Conservation (phyloP, 2,113 vertebrate genomes). For the Cephalopholis sonnerati region DNA sequence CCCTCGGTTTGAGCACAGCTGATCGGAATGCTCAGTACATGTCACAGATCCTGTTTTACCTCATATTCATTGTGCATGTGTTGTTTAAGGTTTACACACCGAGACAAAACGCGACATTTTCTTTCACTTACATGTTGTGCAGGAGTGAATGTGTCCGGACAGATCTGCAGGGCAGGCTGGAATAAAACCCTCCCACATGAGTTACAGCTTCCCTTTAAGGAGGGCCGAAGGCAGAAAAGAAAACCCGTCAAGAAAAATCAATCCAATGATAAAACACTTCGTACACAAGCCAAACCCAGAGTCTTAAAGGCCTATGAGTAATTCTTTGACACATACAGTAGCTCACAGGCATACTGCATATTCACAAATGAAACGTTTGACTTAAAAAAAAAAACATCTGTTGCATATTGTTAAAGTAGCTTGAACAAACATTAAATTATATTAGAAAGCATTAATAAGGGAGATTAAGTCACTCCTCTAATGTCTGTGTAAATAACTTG, state of each 20-base stretch:
- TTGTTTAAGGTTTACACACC: neutral
- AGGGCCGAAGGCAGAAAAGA: neutral
- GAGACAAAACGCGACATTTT: neutral
- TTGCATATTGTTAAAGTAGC: neutral
- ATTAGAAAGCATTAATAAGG: neutral
- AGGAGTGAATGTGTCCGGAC: neutral
- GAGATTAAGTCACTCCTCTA: neutral
- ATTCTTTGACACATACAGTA: no score
- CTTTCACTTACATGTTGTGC: constrained; percentile 49
- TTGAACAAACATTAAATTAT: neutral
- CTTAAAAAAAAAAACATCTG: neutral
- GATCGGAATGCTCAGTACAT: neutral
- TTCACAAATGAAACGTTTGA: neutral
- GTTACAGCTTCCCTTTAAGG: neutral
- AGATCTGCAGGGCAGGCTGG: neutral
- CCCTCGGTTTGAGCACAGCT: neutral
- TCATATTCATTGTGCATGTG: neutral
- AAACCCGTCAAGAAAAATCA: neutral
- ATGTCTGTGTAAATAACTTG: neutral
- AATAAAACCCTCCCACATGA: constrained; percentile 49
- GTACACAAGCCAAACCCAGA: neutral
- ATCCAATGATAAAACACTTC: neutral
- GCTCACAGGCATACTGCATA: neutral
- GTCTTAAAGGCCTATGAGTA: no score
- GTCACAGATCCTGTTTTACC: neutral